Base-by-base conservation (phyloP, 2,888 invertebrate genomes). In the Muscina levida region DNA sequence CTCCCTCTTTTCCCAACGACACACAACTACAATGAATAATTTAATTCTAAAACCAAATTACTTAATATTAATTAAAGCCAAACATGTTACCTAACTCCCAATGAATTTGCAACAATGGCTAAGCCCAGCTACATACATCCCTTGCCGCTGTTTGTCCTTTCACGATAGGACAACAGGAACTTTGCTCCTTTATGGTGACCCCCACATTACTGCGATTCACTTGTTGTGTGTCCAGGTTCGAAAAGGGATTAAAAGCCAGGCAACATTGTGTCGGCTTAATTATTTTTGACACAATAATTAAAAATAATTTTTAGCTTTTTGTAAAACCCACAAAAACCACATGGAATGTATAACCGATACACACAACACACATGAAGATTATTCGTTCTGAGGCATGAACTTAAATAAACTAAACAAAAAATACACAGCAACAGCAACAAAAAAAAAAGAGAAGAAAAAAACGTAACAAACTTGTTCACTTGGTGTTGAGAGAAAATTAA, bases 231-330 rank as follows among this genome's bases (percentile, higher is more conserved):
- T 19, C 5, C 19, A 6, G 46, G 48, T 37, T 10, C 37, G 37
- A 10, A 6, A 19, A 13, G 24, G 53, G 22, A 53, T 53, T 53
- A 53, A 53, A 53, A 53, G 53, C 13, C 53, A 22, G 8, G 24
- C 53, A 53, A 53, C 53, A 53, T 53, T 53, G 22, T 53, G 22
- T 11, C 24, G 53, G 53, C 53, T 65, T 65, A 65, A 65, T 65
- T 65, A 65, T 65, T 65, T 46, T 44, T 65, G 65, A 65, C 65
- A 65, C 26, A 65, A 65, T 65, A 65, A 62, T 62, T 62, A 62
- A 62, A 62, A 62, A 39, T 42, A 62, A 65, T 65, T 65, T 65
- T 65, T 24, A 53, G 53, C 24, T 19, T 53, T 53, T 24, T 11
- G 10, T 22, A 13, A 53, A 53, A 53, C 13, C 22, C 22, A 22